Conservation (phyloP, 2,113 vertebrate species). For the Falco punctatus region DNA sequence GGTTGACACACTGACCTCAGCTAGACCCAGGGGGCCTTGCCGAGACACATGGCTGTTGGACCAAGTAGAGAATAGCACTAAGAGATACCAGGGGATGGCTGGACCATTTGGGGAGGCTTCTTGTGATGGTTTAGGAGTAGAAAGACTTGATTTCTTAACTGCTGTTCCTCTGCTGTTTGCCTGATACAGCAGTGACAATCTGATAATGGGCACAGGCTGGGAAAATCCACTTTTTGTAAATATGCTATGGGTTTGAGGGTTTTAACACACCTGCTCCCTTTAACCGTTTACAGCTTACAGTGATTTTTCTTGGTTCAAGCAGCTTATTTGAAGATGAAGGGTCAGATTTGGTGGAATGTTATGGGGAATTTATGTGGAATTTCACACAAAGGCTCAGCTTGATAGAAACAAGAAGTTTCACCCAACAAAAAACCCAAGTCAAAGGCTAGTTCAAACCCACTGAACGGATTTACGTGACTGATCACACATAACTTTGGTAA, state of each 20-base stretch:
- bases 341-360: background rate
- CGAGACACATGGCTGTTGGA: background rate
- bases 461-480: accelerated
- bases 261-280: background rate
- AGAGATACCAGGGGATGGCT: background rate
- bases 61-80: background rate
- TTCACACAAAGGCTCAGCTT: background rate
- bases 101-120: background rate
- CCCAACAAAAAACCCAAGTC: background rate
- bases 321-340: background rate
- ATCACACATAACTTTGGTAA: background rate
- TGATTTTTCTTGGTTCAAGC: background rate
- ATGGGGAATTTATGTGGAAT: background rate
- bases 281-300: background rate
- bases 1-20: background rate
- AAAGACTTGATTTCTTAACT: background rate
- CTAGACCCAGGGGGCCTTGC: background rate
- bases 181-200: background rate
- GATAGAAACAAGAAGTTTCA: background rate
- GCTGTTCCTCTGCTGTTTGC: background rate
- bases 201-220: background rate
- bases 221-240: constrained; percentile 3
- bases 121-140: background rate
- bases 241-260: accelerated
- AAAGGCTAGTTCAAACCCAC: background rate